Evolutionary conservation across 2,113 vertebrate genomes (phyloP), one percentile per base, ranked within the genome.

Genomic region (Carettochelys insculpta): DNA sequence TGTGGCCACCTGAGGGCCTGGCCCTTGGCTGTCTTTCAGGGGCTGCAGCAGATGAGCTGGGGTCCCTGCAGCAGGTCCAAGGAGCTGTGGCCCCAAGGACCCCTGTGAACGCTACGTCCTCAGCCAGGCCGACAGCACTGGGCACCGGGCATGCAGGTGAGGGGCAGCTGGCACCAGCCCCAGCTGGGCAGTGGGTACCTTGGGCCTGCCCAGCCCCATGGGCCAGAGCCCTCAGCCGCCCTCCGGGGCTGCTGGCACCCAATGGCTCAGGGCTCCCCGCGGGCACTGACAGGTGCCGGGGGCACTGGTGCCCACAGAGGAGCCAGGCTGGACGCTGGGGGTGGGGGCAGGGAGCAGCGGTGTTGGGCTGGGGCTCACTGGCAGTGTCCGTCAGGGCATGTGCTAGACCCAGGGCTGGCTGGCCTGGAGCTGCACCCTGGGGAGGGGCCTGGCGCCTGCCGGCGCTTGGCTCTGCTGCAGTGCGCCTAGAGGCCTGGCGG

Each of bases 61-160:
- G 97, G 41, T 96, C 97, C 53, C 97, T 97, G 0, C 97, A 98
- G 89, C 92, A 89, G 9, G 97, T 97, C 50, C 97, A 97, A 83
- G 97, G 97, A 0, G 97, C 98, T 0, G 80, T 98, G 92, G 97
- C 95, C 2, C 79, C 90, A 0, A 68, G 78, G 51, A 95, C 45
- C 0, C 17, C 92, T 50, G 91, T 82, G 9, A 98, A 96, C 6
- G 79, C 76, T 84, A 94, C 96, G 1, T 34, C 82, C 29, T 90
- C 90, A 4, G 43, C 61, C 14, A 82, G 22, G 76, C 88, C 80
- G 5, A 76, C 88, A 0, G 19, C 54, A 1, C 34, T 80, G 1
- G 50, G 56, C n/a, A 94, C 91, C 43, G 94, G 71, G 47, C 95
- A 17, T 50, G 85, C 97, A 98, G 98, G 98, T 98, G 96, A 98